These are phyloP conservation scores for Tenthredo mesomela DNA, from an alignment of 2,888 invertebrate species.

Conservation along the genomic window DNA sequence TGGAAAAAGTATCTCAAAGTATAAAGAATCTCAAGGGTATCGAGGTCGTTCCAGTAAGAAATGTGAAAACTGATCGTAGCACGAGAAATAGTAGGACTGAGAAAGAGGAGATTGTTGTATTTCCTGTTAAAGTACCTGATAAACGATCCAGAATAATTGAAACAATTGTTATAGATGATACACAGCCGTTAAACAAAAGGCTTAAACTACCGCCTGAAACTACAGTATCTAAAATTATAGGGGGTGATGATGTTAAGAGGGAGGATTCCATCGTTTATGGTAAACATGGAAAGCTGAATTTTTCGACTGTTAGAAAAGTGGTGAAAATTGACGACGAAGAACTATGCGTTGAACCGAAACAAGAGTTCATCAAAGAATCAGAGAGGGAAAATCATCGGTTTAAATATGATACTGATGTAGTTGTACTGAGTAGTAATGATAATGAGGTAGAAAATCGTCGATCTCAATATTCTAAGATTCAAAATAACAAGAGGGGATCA, in stretches of 20 bases:
- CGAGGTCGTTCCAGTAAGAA: conserved; percentile 8
- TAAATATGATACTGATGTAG: neutral
- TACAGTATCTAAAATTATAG: neutral
- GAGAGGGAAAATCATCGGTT: neutral
- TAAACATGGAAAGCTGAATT: conserved; percentile 11
- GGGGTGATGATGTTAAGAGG: neutral
- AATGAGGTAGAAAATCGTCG: neutral
- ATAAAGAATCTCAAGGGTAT: conserved; percentile 20
- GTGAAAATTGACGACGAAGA: conserved; percentile 31
- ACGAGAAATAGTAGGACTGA: neutral
- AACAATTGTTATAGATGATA: conserved; percentile 12
- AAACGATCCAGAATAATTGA: neutral
- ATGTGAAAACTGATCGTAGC: neutral
- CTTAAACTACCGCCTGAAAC: conserved; percentile 18
- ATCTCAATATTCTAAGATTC: neutral
- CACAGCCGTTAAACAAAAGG: neutral
- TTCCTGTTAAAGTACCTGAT: neutral
- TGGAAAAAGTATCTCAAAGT: conserved; percentile 23
- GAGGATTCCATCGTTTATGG: neutral
- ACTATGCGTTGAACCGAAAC: neutral
- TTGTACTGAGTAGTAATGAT: neutral
- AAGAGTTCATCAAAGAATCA: neutral
- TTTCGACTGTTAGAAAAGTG: conserved; percentile 32
- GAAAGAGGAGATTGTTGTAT: conserved; percentile 26
- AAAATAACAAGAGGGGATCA: neutral